Conservation (phyloP, 2,888 invertebrate genomes). For the Dilophus febrilis region DNA sequence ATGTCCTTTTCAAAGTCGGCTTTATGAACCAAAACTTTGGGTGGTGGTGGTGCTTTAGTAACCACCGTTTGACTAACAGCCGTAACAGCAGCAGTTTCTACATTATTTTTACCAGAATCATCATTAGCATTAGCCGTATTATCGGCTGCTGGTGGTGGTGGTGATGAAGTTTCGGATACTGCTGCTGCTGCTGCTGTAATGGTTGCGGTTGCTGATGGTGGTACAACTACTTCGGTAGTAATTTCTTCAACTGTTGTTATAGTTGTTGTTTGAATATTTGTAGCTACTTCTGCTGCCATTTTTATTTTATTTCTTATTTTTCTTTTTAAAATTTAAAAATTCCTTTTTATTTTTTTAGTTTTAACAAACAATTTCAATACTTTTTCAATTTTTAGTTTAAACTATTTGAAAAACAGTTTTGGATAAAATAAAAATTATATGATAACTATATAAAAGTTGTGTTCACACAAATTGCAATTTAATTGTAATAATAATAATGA, state of each 20-base stretch:
- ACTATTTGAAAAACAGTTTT: background rate
- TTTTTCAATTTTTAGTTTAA: background rate
- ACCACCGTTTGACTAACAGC: constrained; percentile 25
- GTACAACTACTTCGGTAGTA: constrained; percentile 20
- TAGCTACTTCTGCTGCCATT: constrained; percentile 65
- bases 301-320: constrained; percentile 17
- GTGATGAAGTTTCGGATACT: no score
- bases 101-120: constrained; percentile 4
- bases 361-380: background rate
- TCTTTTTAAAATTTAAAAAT: no score
- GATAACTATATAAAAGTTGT: no score
- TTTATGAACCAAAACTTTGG: constrained; percentile 72
- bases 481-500: no score
- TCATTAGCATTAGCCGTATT: constrained; percentile 20
- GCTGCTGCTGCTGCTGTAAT: constrained; percentile 20
- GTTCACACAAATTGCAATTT: no score
- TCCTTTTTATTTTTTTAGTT: background rate
- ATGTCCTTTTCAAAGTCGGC: constrained; percentile 78
- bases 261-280: constrained; percentile 21
- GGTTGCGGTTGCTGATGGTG: constrained; percentile 14
- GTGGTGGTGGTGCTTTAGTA: constrained; percentile 36
- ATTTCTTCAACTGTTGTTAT: constrained; percentile 29
- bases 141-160: constrained; percentile 17
- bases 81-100: constrained; percentile 17
- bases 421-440: background rate